phyloP scores from a whole-genome alignment of 1,140 invertebrate genomes.

The Aphis gossypii region DNA sequence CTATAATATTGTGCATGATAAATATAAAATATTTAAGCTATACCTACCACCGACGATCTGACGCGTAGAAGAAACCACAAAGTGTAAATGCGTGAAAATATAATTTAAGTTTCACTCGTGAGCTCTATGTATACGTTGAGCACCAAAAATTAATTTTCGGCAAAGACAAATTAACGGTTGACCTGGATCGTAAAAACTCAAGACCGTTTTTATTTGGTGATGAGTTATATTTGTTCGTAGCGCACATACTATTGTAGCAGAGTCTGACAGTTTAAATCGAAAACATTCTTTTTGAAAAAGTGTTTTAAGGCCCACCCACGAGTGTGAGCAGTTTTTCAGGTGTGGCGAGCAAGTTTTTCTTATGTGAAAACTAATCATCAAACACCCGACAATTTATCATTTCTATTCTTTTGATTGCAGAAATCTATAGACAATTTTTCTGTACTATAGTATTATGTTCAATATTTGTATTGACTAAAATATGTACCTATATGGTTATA shows the following conservation, averaged over 20 bases:
- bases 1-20: neutral
- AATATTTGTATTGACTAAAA: too few relatives aligned
- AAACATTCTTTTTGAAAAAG: neutral
- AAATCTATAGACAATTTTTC: neutral
- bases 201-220: neutral
- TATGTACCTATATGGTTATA: too few relatives aligned
- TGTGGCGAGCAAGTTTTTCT: neutral
- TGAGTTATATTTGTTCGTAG: neutral
- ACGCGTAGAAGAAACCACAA: neutral
- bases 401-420: neutral
- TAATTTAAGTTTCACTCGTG: neutral
- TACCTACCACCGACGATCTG: neutral
- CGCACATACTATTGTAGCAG: neutral
- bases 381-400: neutral
- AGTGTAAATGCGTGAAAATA: constrained; percentile 6
- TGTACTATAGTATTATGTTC: neutral
- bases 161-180: neutral
- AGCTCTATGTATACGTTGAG: neutral
- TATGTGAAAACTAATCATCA: neutral
- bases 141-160: neutral
- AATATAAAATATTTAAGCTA: neutral
- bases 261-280: neutral
- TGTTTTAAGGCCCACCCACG: neutral
- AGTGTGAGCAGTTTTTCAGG: neutral
- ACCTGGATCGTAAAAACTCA: neutral